phyloP scores from a whole-genome alignment of 2,113 vertebrate genomes.

The Nesogale talazaci region DNA sequence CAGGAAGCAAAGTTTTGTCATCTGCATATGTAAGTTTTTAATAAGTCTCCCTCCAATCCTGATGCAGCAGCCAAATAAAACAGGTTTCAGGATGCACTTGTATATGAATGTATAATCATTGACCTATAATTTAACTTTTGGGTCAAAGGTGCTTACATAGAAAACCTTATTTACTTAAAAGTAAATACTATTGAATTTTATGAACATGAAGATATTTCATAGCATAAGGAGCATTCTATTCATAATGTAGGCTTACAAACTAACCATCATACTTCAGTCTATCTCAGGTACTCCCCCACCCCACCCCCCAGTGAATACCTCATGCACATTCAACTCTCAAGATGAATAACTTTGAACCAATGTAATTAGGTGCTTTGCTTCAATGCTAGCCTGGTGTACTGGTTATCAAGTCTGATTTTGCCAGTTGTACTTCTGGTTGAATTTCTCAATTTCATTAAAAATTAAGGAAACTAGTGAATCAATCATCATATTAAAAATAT shows the following conservation, averaged over 20 bases:
- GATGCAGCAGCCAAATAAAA: neutral
- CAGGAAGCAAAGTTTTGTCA: neutral
- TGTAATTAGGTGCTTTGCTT: neutral
- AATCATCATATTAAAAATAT: neutral
- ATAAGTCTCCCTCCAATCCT: neutral
- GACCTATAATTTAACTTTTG: neutral
- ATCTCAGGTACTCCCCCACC: neutral
- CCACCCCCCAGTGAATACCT: accelerated
- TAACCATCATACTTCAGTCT: accelerated
- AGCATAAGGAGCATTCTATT: no score
- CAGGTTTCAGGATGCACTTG: neutral
- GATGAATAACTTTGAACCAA: accelerated
- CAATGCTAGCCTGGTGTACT: neutral
- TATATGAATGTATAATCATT: neutral
- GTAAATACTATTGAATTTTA: neutral
- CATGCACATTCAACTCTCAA: accelerated
- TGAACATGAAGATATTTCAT: no score
- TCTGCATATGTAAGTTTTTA: neutral
- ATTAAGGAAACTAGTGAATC: slow-evolving; percentile 1
- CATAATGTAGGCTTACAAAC: no score
- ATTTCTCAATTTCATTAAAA: slow-evolving; percentile 56
- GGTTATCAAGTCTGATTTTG: neutral
- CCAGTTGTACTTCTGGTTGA: neutral
- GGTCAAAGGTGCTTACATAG: neutral
- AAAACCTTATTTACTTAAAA: neutral